phyloP scores from a whole-genome alignment of 2,113 vertebrate species.

The Colinus virginianus region DNA sequence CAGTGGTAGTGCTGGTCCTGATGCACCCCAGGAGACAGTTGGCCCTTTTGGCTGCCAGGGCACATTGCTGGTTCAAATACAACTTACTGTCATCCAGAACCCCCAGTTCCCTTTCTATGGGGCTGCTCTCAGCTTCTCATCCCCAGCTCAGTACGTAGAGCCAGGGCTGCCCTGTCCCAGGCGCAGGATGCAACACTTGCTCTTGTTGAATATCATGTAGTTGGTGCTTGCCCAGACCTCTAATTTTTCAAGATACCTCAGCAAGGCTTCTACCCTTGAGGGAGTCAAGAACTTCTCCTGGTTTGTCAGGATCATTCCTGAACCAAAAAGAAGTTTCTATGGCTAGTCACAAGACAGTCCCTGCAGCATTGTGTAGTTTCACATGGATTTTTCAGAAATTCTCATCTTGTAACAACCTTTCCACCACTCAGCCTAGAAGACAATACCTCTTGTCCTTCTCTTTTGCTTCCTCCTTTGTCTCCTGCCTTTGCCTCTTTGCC shows the following conservation, averaged over 20 bases:
- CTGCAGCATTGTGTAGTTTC: not conserved
- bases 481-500: not conserved
- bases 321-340: not conserved
- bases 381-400: not conserved
- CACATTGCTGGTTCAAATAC: not conserved
- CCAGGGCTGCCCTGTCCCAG: not conserved
- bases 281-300: not conserved
- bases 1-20: not conserved
- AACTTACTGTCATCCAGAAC: not conserved
- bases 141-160: not conserved
- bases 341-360: not conserved
- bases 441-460: not conserved
- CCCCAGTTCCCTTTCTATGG: not conserved
- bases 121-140: not conserved
- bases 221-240: not conserved
- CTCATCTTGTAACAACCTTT: not conserved
- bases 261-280: not conserved
- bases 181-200: not conserved
- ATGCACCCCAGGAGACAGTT: not conserved
- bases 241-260: not conserved
- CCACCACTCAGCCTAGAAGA: not conserved
- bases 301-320: not conserved
- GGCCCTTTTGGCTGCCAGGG: not conserved
- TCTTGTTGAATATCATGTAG: not conserved
- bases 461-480: not conserved